Conservation (phyloP, 2,797 vertebrate species). For the Squalus acanthias region DNA sequence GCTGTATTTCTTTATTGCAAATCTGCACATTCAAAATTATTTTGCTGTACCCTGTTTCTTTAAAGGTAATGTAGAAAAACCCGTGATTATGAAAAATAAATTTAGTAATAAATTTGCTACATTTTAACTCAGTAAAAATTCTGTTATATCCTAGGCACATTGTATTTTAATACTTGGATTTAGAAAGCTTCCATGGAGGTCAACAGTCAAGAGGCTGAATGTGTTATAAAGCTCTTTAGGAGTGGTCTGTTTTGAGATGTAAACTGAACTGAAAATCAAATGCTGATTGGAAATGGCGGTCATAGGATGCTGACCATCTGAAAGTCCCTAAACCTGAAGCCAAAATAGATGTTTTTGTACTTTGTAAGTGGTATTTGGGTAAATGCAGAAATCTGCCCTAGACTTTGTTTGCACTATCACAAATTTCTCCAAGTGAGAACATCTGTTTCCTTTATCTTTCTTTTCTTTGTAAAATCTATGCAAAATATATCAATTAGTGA, state of each 20-base stretch:
- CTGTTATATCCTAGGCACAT: background rate
- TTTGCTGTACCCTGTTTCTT: background rate
- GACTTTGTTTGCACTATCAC: background rate
- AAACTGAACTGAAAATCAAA: background rate
- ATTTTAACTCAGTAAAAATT: background rate
- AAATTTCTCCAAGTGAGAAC: background rate
- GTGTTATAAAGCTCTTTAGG: background rate
- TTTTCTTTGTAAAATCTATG: no score
- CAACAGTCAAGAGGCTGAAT: background rate
- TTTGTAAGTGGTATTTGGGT: background rate
- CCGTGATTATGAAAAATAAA: background rate
- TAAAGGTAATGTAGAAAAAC: constrained; percentile 4
- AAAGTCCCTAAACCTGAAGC: background rate
- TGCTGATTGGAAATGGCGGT: background rate
- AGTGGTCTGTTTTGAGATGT: background rate
- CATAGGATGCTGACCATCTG: background rate
- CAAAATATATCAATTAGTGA: background rate
- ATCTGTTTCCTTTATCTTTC: background rate
- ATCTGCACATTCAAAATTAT: background rate
- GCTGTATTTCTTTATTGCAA: background rate
- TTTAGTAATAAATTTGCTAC: background rate
- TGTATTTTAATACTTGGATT: background rate
- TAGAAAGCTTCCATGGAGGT: background rate
- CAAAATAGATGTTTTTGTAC: background rate
- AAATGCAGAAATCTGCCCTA: background rate